Evolutionary conservation across 37 sponge, comb jelly and placozoan species (phyloP).

Genomic region (Diacarnus erythraeanus): DNA sequence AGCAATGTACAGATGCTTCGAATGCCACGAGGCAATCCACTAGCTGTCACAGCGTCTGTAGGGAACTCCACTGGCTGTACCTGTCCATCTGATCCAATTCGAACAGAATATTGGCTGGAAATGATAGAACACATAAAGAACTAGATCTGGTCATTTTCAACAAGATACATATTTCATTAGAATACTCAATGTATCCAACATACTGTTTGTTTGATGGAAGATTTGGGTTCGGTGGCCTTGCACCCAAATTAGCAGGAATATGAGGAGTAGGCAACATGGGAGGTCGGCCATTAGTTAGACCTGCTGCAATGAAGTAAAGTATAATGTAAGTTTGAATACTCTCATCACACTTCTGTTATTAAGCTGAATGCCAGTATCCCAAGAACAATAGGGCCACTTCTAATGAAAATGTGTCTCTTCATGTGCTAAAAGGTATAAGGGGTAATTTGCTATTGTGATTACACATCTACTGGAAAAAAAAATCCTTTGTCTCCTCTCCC

Average conservation of each 20-base stretch:
- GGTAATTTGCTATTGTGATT: too few relatives aligned
- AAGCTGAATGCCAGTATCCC: too few relatives aligned
- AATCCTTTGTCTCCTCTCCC: too few relatives aligned
- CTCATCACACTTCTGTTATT: too few relatives aligned
- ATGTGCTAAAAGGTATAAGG: too few relatives aligned
- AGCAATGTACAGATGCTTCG: slow-evolving; percentile 49
- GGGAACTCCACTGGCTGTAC: slow-evolving; percentile 68
- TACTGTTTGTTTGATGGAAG: slow-evolving; percentile 6
- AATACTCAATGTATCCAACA: too few relatives aligned
- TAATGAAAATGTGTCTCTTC: too few relatives aligned
- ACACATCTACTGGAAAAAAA: too few relatives aligned
- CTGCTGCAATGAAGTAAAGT: slow-evolving; percentile 11
- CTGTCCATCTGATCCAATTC: slow-evolving; percentile 50
- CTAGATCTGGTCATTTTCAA: background rate
- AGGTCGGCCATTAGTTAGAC: slow-evolving; percentile 50
- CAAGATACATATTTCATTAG: background rate
- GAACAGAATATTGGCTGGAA: slow-evolving; percentile 52
- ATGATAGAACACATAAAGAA: background rate
- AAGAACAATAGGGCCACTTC: too few relatives aligned
- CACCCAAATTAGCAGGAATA: slow-evolving; percentile 1
- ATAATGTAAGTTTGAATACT: too few relatives aligned
- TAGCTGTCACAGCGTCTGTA: slow-evolving; percentile 44
- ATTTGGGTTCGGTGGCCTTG: background rate
- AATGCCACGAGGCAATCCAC: slow-evolving; percentile 62
- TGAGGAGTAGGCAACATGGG: slow-evolving; percentile 19